Conservation (phyloP, 2,113 vertebrate species). For the Saccopteryx leptura region DNA sequence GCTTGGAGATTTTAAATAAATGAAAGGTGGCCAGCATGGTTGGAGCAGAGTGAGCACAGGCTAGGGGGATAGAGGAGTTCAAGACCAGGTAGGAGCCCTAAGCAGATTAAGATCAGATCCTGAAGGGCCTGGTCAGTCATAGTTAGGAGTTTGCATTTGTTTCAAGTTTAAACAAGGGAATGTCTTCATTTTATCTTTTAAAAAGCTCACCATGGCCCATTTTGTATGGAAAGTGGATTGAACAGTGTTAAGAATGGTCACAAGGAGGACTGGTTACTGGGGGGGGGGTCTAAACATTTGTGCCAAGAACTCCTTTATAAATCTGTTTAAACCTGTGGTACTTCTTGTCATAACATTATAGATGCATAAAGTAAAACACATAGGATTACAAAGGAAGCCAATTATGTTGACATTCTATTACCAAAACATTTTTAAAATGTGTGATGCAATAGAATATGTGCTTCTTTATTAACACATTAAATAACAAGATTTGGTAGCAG, state of each 20-base stretch:
- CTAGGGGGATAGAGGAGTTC: not conserved
- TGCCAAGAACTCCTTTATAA: slow-evolving; percentile 11
- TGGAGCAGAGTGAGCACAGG: not conserved
- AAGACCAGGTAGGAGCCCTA: not conserved
- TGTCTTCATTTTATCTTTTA: slow-evolving; percentile 25
- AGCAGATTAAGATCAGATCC: slow-evolving; percentile 25
- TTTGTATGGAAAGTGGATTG: not conserved
- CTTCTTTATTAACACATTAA: slow-evolving; percentile 47
- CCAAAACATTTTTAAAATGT: slow-evolving; percentile 40
- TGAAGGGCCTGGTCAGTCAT: not conserved
- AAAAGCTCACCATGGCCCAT: not conserved
- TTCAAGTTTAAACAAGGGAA: not conserved
- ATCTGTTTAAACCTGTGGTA: not conserved
- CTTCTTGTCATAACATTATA: slow-evolving; percentile 40
- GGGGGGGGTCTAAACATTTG: not conserved
- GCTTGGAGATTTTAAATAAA: not conserved
- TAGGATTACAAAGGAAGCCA: slow-evolving; percentile 22
- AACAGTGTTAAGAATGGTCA: slow-evolving; percentile 32
- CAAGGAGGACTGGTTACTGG: not conserved
- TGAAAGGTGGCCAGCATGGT: not conserved
- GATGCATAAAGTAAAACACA: slow-evolving; percentile 47
- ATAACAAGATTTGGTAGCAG: slow-evolving; percentile 3
- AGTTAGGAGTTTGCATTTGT: slow-evolving; percentile 28
- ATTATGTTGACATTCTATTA: not conserved
- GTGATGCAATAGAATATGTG: not conserved